phyloP scores from a whole-genome alignment of 2,797 vertebrate species.

The Clarias pachynema region DNA sequence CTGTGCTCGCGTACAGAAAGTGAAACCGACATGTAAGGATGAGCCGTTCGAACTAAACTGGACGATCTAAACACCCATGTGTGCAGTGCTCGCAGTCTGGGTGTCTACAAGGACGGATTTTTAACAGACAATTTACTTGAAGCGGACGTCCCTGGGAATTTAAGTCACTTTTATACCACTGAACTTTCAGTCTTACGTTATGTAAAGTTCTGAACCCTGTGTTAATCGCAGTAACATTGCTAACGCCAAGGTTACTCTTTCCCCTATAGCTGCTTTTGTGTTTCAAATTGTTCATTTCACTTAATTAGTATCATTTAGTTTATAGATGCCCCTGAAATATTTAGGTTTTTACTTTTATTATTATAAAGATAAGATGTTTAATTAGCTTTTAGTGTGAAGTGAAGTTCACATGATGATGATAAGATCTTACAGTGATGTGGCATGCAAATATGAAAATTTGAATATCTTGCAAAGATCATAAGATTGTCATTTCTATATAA shows the following conservation, averaged over 20 bases:
- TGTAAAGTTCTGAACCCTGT: not conserved
- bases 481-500: too few species aligned
- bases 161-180: not conserved
- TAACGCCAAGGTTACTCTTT: conserved; percentile 2
- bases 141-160: not conserved
- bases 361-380: not conserved
- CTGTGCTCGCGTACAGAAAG: not conserved
- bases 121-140: conserved; percentile 12
- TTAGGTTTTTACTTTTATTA: not conserved
- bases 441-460: too few species aligned
- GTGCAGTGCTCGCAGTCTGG: not conserved
- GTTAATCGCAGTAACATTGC: conserved; percentile 15
- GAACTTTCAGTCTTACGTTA: not conserved
- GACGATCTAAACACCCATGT: not conserved
- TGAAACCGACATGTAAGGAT: not conserved
- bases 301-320: not conserved
- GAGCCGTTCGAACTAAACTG: not conserved
- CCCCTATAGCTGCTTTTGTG: conserved; percentile 27
- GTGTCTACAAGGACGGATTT: not conserved
- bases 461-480: not conserved
- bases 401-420: not conserved
- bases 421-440: too few species aligned
- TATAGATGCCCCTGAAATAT: not conserved
- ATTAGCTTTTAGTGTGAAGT: not conserved
- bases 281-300: not conserved